Evolutionary conservation across 2,888 invertebrate genomes (phyloP).

Genomic region (Ceramica pisi): DNA sequence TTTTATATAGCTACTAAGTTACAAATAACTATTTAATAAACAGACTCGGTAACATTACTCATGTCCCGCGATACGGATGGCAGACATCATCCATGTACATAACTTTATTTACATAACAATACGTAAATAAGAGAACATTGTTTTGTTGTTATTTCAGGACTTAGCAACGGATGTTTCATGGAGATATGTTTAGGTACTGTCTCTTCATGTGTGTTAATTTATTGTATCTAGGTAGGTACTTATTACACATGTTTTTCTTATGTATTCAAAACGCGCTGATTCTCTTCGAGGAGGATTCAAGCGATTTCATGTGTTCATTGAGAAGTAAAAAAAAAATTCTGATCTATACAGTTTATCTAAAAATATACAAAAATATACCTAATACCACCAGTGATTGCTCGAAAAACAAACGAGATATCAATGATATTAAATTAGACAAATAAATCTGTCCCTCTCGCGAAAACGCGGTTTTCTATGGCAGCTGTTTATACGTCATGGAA

Average conservation of each 20-base stretch:
- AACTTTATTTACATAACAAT: conserved; percentile 27
- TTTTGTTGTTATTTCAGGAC: conserved; percentile 39
- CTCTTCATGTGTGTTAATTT: neutral
- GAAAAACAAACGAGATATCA: no score
- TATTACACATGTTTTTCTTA: neutral
- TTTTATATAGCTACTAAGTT: neutral
- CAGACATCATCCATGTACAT: conserved; percentile 17
- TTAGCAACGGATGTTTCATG: conserved; percentile 38
- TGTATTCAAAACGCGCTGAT: neutral
- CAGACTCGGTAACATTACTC: conserved; percentile 38
- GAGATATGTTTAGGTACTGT: conserved; percentile 5
- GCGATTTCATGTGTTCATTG: neutral
- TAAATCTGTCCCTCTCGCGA: no score
- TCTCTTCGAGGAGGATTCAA: neutral
- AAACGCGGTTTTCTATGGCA: no score
- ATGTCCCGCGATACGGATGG: conserved; percentile 12
- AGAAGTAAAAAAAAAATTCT: no score
- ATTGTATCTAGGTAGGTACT: no score
- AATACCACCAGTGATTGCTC: no score
- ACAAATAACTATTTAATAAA: neutral
- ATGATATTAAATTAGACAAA: no score
- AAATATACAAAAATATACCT: no score
- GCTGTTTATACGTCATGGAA: no score
- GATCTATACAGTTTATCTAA: no score
- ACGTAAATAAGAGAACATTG: conserved; percentile 5